Base-by-base conservation (phyloP, 2,113 vertebrate genomes). In the Urocynchramus pylzowi region DNA sequence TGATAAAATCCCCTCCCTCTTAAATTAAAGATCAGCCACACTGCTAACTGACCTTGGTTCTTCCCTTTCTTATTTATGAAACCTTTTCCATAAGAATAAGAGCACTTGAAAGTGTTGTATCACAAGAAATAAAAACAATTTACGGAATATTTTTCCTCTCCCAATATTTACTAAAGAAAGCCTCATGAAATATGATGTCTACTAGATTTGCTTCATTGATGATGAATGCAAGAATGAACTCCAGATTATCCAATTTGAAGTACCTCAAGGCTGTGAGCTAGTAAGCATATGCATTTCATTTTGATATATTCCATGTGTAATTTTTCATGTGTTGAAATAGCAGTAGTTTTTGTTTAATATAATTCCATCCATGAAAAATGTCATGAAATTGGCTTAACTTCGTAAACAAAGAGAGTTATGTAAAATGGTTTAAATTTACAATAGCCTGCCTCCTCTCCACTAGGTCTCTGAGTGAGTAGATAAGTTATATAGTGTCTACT, bases 1-100 rank as follows among this genome's bases (percentile, higher is more conserved):
- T 70, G 4, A 78, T 67, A 41, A 67, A 70, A 30, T 22, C 1
- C 0, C 1, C 6, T 49, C 3, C 7, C 2, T 26, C 16, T 74
- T 67, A 64, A 78, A 33, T 37, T 50, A 57, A 61, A 57, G 9
- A 59, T 52, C 24, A 67, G 13, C 2, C 12, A 53, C 39, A 84
- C 10, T 81, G 9, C 4, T 47, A 80, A 19, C 11, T 39, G 8
- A 42, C 17, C 4, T 74, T 42, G 22, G 12, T 71, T 90, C 26
- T 71, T 84, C 5, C 13, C 3, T 74, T 80, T 49, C 47, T 16
- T 33, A 69, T 57, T 52, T 70, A 11, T n/a, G 35, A 74, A 81
- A 27, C 1, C 0, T 56, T 52, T 81, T 87, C 13, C 22, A 23
- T 54, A 64, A 81, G 37, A 61, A 63, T 35, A 54, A 49, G 21